Conservation (phyloP, 2,113 vertebrate genomes). For the chimpanzee (Pan troglodytes) region NHGRI_mPanTro3-v2.1_pri NC_072411.2:89057001-89057500, state of each 20-base stretch:
- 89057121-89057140: background rate
- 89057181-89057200: background rate
- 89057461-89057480: too few species aligned
- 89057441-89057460: too few species aligned
- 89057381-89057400: too few species aligned
- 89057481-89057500: too few species aligned
- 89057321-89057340: background rate
- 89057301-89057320: background rate
- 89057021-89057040: background rate
- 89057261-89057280: background rate
- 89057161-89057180: background rate
- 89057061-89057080: background rate
- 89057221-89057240: background rate
- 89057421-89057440: too few species aligned
- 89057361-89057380: background rate
- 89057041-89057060: background rate
- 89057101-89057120: background rate
- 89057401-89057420: too few species aligned
- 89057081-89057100: background rate
- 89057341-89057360: background rate
- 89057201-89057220: background rate
- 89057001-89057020: background rate
- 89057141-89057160: background rate
- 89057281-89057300: background rate
- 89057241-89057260: background rate